Percentiles rank a stretch among this genome's conserved stretches.
Conservation (phyloP, 2,797 vertebrate genomes). For the Acomys russatus region DNA sequence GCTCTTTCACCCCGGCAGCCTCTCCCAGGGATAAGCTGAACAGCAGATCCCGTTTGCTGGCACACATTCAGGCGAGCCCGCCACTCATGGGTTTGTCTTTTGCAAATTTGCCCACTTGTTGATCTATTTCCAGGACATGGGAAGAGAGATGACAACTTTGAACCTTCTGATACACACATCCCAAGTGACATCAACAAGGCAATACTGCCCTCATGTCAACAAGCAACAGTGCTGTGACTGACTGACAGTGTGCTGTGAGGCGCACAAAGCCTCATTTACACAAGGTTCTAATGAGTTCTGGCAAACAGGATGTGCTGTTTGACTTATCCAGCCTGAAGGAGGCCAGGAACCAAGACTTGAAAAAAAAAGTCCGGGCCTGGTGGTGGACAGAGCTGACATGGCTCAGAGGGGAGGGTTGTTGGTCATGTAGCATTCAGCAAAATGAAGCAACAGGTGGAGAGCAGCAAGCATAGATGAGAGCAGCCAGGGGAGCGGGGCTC, state of each 20-base stretch:
- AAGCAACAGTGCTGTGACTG: not conserved
- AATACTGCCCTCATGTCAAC: not conserved
- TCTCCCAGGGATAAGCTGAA: too few relatives aligned
- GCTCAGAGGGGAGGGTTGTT: not conserved
- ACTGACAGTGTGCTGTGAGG: too few relatives aligned
- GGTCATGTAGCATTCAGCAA: not conserved
- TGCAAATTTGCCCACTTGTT: not conserved
- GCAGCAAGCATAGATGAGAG: not conserved
- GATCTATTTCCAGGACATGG: accelerated
- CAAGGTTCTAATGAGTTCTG: not conserved
- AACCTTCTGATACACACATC: accelerated
- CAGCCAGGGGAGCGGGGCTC: not conserved
- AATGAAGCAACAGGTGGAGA: not conserved
- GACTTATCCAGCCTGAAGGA: not conserved
- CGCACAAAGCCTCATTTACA: not conserved
- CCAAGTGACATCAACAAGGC: not conserved
- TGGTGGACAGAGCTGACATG: not conserved
- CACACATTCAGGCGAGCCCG: accelerated
- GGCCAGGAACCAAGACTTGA: not conserved
- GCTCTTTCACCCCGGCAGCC: not conserved
- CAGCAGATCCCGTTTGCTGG: not conserved
- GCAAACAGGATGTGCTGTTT: not conserved
- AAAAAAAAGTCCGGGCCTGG: not conserved
- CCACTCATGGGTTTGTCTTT: not conserved
- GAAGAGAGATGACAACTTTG: not conserved